Evolutionary conservation across 1,140 invertebrate genomes (phyloP), one percentile per base, ranked within the genome.

Genomic region (Scaptomyza hsui): DNA sequence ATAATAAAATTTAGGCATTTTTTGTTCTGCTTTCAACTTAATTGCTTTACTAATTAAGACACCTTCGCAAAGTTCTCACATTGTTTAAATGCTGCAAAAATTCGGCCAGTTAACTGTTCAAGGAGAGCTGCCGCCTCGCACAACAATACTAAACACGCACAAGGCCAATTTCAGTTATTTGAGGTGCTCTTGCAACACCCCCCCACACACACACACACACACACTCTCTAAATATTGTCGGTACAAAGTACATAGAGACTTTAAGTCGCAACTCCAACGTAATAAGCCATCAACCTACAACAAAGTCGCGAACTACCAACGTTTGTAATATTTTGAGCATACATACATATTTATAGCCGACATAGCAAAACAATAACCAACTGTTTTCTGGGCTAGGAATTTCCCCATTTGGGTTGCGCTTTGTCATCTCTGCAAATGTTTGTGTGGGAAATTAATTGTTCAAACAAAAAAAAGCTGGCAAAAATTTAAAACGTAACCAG

Each of bases 361-460:
- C 47, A 51, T 41, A 57, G 44, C 26, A 60, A 60, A 48, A 67
- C 55, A 68, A 59, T 42, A 44, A 18, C 55, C 16, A 37, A 13
- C 15, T 44, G 0, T 35, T 15, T 42, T 16, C 19, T 64, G 35
- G 32, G 62, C 53, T 41, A 85, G 78, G 82, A 88, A 88, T 88
- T 85, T 85, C 81, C 81, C 35, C 61, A 77, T 77, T 86, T 88
- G 52, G 85, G 45, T 70, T 70, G 78, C 78, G 78, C 78, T 78
- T 74, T 77, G 78, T 81, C 73, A 80, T 77, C 60, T 72, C 15
- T 52, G 67, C 69, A 44, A 29, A 53, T 68, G 44, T 41, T 24
- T 67, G 80, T 77, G 81, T 85, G 81, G 81, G 81, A 85, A 85
- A 85, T 64, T 53, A 88, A 86, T 85, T 86, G 81, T 81, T 70